These are phyloP conservation scores for Leptinotarsa rubiginosa DNA, from an alignment of 2,888 invertebrate species.

Conservation along the genomic window DNA sequence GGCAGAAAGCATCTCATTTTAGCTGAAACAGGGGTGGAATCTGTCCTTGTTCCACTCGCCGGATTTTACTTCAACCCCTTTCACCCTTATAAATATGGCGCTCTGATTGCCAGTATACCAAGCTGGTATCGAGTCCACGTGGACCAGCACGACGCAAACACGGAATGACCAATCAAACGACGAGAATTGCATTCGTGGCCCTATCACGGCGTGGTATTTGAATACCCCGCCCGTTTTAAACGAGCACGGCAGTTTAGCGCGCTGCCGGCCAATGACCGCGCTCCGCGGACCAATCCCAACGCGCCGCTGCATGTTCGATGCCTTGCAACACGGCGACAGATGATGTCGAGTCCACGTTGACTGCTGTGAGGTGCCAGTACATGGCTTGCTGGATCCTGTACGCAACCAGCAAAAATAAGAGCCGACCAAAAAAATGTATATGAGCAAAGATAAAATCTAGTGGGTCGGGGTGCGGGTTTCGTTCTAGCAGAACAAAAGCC, in stretches of 20 bases:
- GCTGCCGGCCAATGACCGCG: neutral
- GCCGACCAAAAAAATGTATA: constrained; percentile 66
- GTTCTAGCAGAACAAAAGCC: constrained; percentile 65
- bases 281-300: constrained; percentile 54
- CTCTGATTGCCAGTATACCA: constrained; percentile 69
- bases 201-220: constrained; percentile 35
- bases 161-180: constrained; percentile 48
- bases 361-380: constrained; percentile 66
- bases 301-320: constrained; percentile 57
- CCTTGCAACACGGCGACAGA: constrained; percentile 58
- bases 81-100: constrained; percentile 69
- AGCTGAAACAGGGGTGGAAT: constrained; percentile 67
- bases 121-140: constrained; percentile 65
- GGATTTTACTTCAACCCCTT: constrained; percentile 68
- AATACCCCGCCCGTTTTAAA: constrained; percentile 60
- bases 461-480: constrained; percentile 64
- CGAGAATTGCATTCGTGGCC: constrained; percentile 21
- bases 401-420: constrained; percentile 68
- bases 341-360: constrained; percentile 64
- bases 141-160: constrained; percentile 54
- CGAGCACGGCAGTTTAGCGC: constrained; percentile 57
- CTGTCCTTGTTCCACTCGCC: constrained; percentile 68
- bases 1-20: constrained; percentile 69
- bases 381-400: constrained; percentile 65
- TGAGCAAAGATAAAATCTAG: constrained; percentile 66